phyloP scores from a whole-genome alignment of 2,797 vertebrate genomes.

The Acipenser oxyrinchus region DNA sequence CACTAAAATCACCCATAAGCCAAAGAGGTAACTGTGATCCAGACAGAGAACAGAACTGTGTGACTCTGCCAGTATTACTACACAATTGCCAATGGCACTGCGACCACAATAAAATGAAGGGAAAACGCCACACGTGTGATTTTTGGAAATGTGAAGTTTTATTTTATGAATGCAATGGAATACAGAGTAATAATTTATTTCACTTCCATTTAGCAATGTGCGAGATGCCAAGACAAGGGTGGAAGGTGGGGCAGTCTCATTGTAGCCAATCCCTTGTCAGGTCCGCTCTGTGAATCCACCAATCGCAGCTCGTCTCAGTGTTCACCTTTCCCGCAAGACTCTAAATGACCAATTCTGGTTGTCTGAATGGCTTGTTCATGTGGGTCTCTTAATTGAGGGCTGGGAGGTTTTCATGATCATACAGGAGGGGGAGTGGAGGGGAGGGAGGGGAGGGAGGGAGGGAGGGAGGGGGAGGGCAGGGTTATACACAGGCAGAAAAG shows the following conservation, averaged over 20 bases:
- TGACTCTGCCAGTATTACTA: too few species aligned
- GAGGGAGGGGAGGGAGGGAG: constrained; percentile 8
- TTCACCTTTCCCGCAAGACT: too few species aligned
- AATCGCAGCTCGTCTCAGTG: neutral
- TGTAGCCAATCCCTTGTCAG: neutral
- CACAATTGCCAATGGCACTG: too few species aligned
- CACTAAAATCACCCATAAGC: too few species aligned
- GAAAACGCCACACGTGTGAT: neutral
- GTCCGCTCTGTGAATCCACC: neutral
- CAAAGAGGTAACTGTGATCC: too few species aligned
- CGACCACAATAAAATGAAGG: too few species aligned
- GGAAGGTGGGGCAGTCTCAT: neutral
- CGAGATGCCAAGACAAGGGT: constrained; percentile 1
- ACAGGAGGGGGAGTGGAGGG: constrained; percentile 3
- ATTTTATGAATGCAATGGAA: constrained; percentile 10
- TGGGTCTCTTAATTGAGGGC: too few species aligned
- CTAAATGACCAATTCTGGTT: too few species aligned
- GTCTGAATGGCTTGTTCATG: too few species aligned
- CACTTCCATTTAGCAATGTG: neutral
- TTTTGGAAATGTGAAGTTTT: constrained; percentile 2
- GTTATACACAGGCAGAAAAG: constrained; percentile 28
- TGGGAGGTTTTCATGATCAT: too few species aligned
- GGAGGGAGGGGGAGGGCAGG: neutral
- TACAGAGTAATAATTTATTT: neutral
- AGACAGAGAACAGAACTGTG: too few species aligned